Percentiles rank a stretch among this genome's conserved stretches.
These are phyloP conservation scores for Tachycineta bicolor DNA, from an alignment of 2,113 vertebrate species.

Conservation along the genomic window DNA sequence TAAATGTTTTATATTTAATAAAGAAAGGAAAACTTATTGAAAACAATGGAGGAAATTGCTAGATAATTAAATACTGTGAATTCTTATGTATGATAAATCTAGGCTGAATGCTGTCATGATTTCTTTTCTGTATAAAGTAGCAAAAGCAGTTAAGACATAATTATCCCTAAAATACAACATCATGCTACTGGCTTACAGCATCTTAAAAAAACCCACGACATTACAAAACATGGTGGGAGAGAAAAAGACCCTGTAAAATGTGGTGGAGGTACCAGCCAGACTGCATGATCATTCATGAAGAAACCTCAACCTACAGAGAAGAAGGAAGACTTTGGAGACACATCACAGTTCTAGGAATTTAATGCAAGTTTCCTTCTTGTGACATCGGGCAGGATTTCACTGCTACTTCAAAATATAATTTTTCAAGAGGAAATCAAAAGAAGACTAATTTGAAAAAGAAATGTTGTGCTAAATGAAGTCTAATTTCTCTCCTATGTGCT, in stretches of 20 bases:
- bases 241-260: background rate
- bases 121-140: background rate
- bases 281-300: background rate
- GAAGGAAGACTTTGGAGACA: background rate
- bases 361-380: background rate
- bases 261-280: background rate
- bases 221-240: background rate
- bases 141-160: background rate
- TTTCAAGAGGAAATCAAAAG: background rate
- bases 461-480: background rate
- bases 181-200: background rate
- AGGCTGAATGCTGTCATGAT: background rate
- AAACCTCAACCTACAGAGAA: background rate
- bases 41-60: background rate
- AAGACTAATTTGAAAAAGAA: background rate
- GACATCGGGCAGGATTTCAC: background rate
- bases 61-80: background rate
- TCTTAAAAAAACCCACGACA: background rate
- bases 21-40: background rate
- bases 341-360: background rate
- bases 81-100: background rate
- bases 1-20: background rate
- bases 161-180: background rate
- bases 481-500: background rate
- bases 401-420: background rate